phyloP scores from a whole-genome alignment of 1,140 invertebrate genomes.

The Acyrthosiphon pisum region DNA sequence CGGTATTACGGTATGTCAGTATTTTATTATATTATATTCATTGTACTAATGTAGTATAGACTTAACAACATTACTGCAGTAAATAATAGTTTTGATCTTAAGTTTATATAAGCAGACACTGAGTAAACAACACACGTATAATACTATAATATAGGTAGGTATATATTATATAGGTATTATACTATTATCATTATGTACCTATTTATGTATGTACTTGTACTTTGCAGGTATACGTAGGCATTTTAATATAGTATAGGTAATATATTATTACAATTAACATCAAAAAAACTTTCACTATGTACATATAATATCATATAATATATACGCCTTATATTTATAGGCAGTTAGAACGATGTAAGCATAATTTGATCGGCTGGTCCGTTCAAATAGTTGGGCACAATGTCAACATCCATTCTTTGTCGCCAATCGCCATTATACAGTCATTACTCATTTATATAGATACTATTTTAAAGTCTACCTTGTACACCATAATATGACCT shows the following conservation, averaged over 20 bases:
- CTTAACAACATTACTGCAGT: too few species aligned
- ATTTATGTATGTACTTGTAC: too few species aligned
- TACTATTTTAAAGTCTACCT: neutral
- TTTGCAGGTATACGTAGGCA: too few species aligned
- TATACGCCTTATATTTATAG: neutral
- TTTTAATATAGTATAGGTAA: too few species aligned
- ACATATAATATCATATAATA: neutral
- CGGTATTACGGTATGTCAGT: neutral
- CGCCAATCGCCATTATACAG: constrained; percentile 18
- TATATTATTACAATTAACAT: too few species aligned
- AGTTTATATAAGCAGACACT: neutral
- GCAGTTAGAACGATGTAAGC: neutral
- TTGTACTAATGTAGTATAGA: neutral
- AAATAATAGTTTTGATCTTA: neutral
- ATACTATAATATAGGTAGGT: too few species aligned
- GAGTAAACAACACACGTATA: too few species aligned
- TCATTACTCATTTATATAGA: neutral
- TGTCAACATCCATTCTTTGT: constrained; percentile 4
- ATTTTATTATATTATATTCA: neutral
- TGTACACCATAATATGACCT: neutral
- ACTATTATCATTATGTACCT: too few species aligned
- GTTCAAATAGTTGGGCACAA: neutral
- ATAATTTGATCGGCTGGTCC: neutral
- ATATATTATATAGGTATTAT: too few species aligned
- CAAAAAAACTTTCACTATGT: neutral